Conservation (phyloP, 92 coral and sea anemone species). For the Bergia sp. region DNA sequence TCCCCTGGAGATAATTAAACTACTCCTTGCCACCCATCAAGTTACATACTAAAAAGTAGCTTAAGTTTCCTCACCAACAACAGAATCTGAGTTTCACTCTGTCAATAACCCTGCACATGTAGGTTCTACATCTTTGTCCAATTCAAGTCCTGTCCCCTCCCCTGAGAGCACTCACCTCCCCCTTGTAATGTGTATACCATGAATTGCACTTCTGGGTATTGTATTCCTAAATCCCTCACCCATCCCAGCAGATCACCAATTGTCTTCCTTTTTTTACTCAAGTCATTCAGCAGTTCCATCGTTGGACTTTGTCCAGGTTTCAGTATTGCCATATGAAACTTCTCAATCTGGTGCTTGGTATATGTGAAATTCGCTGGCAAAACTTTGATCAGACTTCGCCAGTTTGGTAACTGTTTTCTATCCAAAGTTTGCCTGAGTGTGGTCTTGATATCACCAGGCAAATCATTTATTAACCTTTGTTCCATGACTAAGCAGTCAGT, state of each 20-base stretch:
- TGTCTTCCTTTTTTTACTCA: constrained; percentile 64
- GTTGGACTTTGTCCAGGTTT: constrained; percentile 88
- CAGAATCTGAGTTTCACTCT: neutral
- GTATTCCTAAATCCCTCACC: constrained; percentile 44
- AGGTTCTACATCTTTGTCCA: neutral
- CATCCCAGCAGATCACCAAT: constrained; percentile 68
- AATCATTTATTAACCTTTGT: constrained; percentile 63
- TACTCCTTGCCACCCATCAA: too few relatives aligned
- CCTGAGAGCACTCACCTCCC: constrained; percentile 35
- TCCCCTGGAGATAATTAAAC: too few relatives aligned
- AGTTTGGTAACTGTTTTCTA: constrained; percentile 61
- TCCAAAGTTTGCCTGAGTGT: constrained; percentile 71
- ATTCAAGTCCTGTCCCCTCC: neutral
- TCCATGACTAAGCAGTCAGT: neutral
- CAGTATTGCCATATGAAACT: constrained; percentile 68
- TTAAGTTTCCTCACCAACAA: too few relatives aligned
- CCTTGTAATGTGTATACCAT: constrained; percentile 45
- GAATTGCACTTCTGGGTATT: constrained; percentile 53
- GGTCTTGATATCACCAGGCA: constrained; percentile 60
- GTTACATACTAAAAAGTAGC: too few relatives aligned
- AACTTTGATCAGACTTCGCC: constrained; percentile 71
- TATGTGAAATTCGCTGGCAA: constrained; percentile 52
- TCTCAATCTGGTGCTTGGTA: constrained; percentile 51
- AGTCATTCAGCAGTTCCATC: constrained; percentile 60
- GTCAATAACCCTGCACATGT: too few relatives aligned